Evolutionary conservation across 2,888 invertebrate species (phyloP).

Genomic region (Apamea epomidion): DNA sequence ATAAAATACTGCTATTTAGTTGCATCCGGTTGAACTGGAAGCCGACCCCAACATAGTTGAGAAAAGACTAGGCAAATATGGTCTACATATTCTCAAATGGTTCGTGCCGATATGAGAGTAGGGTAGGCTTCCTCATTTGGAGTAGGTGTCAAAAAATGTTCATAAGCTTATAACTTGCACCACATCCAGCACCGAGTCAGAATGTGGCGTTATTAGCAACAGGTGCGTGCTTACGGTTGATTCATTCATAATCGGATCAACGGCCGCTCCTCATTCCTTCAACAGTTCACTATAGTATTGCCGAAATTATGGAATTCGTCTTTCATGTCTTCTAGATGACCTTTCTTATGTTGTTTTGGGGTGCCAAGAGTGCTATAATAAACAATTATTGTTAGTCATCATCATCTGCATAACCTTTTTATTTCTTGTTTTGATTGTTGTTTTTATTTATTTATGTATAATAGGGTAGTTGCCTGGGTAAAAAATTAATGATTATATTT

Average conservation of each 20-base stretch:
- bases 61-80: too few species aligned
- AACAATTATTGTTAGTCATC: not conserved
- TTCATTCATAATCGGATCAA: constrained; percentile 45
- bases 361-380: not conserved
- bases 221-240: constrained; percentile 42
- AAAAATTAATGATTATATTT: too few species aligned
- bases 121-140: too few species aligned
- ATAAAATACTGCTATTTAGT: too few species aligned
- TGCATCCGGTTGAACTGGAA: too few species aligned
- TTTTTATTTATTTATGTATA: too few species aligned
- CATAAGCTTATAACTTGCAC: constrained; percentile 5
- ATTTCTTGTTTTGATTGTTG: too few species aligned
- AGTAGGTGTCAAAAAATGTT: not conserved
- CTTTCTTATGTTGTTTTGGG: not conserved
- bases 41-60: too few species aligned
- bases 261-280: constrained; percentile 11
- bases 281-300: not conserved
- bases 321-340: not conserved
- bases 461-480: too few species aligned
- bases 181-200: not conserved
- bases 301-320: not conserved
- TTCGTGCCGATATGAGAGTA: too few species aligned
- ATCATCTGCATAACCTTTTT: too few species aligned
- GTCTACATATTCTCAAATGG: not conserved
- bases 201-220: constrained; percentile 52